Evolutionary conservation across 2,797 vertebrate species (phyloP), one percentile per base, ranked within the genome.

Genomic region (Centroberyx gerrardi): DNA sequence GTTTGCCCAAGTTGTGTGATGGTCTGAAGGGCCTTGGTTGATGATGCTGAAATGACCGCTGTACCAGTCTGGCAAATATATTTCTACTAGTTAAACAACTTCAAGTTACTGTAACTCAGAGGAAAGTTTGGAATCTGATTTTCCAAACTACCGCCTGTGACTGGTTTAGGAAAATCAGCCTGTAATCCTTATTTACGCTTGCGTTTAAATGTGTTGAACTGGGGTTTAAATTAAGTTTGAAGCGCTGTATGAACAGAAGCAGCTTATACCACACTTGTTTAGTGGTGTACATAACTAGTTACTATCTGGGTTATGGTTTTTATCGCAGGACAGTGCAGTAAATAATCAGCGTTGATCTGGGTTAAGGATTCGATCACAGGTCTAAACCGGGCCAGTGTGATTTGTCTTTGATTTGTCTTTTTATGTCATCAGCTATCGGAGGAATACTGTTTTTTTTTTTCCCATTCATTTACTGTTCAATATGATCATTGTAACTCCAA

Each of bases 1-100:
- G 68, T 71, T 58, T 28, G 36, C 77, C 68, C 76, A 68, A 78
- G 63, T 81, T 52, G 10, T 13, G 9, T 54, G 22, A 2, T 29
- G 17, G 49, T 22, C 12, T 9, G 22, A 22, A 22, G 22, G 22
- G 22, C 17, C 17, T n/a, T 18, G 17, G n/a, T 8, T 51, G 49
- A 51, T 51, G 15, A 27, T 53, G 51, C 22, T 27, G 17, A 22
- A 10, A 53, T 18, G 18, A 17, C 9, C 2, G 18, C 22, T 28
- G 22, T 54, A 12, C 17, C 8, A 29, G 22, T 27, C 22, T 29
- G 27, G 12, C 29, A 10, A 29, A 54, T 13, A 54, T 27, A 1
- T 22, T 22, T 27, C 7, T 4, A 28, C 5, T 2, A 17, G 28
- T 55, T 6, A 7, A 15, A n/a, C 48, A 17, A n/a, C n/a, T 22